Base-by-base conservation (phyloP, 2,113 vertebrate genomes). In the Periophthalmus modestus region DNA sequence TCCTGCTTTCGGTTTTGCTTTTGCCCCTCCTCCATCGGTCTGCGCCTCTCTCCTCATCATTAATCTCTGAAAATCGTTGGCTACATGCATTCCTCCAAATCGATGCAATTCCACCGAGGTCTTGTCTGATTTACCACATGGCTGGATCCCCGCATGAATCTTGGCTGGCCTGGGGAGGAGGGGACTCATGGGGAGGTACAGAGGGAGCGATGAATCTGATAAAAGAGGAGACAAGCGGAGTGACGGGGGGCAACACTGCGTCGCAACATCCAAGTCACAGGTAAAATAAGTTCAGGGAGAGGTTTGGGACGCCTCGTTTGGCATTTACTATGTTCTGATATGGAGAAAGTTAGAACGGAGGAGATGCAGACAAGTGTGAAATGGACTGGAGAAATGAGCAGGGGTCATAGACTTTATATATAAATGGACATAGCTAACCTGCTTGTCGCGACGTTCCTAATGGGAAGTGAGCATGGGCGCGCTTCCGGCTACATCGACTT, bases 41-140 rank as follows among this genome's bases (percentile, higher is more conserved):
- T 78, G 77, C 71, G 68, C 76, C 78, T 84, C 88, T 83, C 87
- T 85, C 87, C 82, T 88, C 87, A 50, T 90, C 88, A 89, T 92
- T 90, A 89, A 89, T 92, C 91, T 87, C 77, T 89, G 85, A 88
- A 93, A 93, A 92, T 91, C 80, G 72, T 90, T 89, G 87, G 87
- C 87, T 90, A 92, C 91, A 91, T 89, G 87, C 85, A 90, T 90
- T 90, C 80, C 86, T 85, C 83, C 82, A 86, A 86, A 92, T 92
- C 90, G 85, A 93, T 92, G 88, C 88, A 88, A 87, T 87, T 87
- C 91, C 88, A 84, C 85, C 18, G 82, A 90, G 89, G 88, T 87
- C 89, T 86, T 91, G 92, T 92, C 88, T 90, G 91, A 91, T 91
- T 91, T 90, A 88, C 87, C 88, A 91, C 91, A 88, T 86, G 87